A percentile compares a stretch with the other conserved stretches of the same genome.
These are phyloP conservation scores for Drosophila ogumai DNA, from an alignment of 1,140 invertebrate species.

Conservation along the genomic window DNA sequence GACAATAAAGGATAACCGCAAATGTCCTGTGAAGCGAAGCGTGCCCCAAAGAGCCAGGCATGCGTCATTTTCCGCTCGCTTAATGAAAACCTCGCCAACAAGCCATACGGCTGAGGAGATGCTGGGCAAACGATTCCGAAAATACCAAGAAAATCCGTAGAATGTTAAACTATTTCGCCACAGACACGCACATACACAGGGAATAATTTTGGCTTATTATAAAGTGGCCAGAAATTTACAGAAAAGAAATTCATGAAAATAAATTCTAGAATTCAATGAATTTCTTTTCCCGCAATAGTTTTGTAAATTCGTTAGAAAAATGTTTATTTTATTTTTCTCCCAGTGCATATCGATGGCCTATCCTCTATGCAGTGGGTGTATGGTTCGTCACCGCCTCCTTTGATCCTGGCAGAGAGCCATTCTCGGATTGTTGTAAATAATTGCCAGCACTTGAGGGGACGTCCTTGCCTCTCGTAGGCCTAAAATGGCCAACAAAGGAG, in stretches of 20 bases:
- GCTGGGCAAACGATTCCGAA: slow-evolving; percentile 21
- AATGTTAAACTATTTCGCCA: slow-evolving; percentile 36
- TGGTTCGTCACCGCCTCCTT: slow-evolving; percentile 12
- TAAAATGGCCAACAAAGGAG: slow-evolving; percentile 49
- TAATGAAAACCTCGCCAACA: slow-evolving; percentile 52
- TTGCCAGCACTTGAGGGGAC: slow-evolving; percentile 45
- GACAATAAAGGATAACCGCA: slow-evolving; percentile 61
- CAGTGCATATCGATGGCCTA: slow-evolving; percentile 23
- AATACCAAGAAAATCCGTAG: slow-evolving; percentile 35
- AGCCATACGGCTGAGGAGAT: slow-evolving; percentile 33
- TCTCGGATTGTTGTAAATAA: slow-evolving; percentile 54
- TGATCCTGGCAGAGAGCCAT: slow-evolving; percentile 37
- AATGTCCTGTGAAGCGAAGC: slow-evolving; percentile 55
- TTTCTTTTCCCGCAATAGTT: neutral
- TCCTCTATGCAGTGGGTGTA: slow-evolving; percentile 7
- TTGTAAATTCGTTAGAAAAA: too few species aligned
- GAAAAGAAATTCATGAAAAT: too few species aligned
- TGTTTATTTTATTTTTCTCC: neutral
- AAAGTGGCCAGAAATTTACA: too few species aligned
- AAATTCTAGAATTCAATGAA: too few species aligned
- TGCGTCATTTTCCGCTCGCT: slow-evolving; percentile 63
- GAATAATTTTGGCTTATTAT: neutral
- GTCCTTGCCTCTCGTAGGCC: slow-evolving; percentile 30
- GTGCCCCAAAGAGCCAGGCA: slow-evolving; percentile 35
- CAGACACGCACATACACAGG: slow-evolving; percentile 15